Evolutionary conservation across 2,888 invertebrate genomes (phyloP).

Genomic region (Athalia cordata): DNA sequence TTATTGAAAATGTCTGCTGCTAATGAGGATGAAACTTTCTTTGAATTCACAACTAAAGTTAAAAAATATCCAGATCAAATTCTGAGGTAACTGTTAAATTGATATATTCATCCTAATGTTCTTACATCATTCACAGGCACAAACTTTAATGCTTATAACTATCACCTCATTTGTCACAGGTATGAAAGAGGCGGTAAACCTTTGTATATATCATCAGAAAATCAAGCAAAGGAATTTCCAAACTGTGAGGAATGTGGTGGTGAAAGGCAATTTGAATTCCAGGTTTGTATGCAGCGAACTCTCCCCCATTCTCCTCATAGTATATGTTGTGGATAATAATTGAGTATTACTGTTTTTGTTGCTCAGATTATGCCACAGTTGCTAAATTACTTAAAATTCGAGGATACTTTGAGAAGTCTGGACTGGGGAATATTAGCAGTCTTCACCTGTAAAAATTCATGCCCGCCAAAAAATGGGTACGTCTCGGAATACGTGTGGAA

Average conservation of each 20-base stretch:
- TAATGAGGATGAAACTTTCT: slow-evolving; percentile 86
- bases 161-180: slow-evolving; percentile 68
- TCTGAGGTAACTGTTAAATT: slow-evolving; percentile 63
- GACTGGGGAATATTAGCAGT: slow-evolving; percentile 94
- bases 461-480: slow-evolving; percentile 81
- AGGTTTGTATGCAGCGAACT: slow-evolving; percentile 74
- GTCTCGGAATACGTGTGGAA: slow-evolving; percentile 87
- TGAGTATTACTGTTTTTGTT: slow-evolving; percentile 34
- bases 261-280: slow-evolving; percentile 92
- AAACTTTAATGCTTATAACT: not conserved
- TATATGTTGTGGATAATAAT: too few relatives aligned
- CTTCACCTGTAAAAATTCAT: slow-evolving; percentile 90
- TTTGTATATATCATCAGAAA: slow-evolving; percentile 85
- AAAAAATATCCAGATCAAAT: slow-evolving; percentile 87
- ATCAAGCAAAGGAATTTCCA: slow-evolving; percentile 78
- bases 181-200: slow-evolving; percentile 87
- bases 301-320: too few relatives aligned
- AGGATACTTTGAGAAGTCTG: slow-evolving; percentile 78
- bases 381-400: slow-evolving; percentile 81
- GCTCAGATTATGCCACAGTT: slow-evolving; percentile 88
- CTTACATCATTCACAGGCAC: not conserved
- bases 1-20: slow-evolving; percentile 80
- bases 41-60: slow-evolving; percentile 84
- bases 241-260: slow-evolving; percentile 84
- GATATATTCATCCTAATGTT: not conserved